Evolutionary conservation across 1,140 invertebrate species (phyloP).

Genomic region (Gonioctena quinquepunctata): DNA sequence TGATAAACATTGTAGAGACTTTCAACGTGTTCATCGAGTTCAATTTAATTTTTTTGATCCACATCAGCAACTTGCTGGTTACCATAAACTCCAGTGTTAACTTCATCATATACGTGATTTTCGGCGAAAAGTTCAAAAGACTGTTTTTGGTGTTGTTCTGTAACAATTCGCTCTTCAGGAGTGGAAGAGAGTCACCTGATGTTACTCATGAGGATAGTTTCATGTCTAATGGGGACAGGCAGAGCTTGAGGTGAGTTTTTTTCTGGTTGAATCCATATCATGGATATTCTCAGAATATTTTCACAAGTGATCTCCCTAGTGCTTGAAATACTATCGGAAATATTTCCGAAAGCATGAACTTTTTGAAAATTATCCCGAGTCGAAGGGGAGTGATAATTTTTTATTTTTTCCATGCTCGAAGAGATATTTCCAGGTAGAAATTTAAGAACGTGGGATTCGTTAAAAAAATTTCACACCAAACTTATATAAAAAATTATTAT

Average conservation of each 20-base stretch:
- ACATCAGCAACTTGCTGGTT: slow-evolving; percentile 87
- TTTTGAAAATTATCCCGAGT: too few species aligned
- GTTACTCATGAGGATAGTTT: slow-evolving; percentile 79
- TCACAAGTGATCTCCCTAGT: too few species aligned
- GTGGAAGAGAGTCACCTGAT: slow-evolving; percentile 70
- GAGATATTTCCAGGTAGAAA: too few species aligned
- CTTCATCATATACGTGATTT: slow-evolving; percentile 96
- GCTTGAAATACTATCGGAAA: too few species aligned
- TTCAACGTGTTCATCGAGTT: slow-evolving; percentile 61
- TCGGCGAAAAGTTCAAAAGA: slow-evolving; percentile 93
- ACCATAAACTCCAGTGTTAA: slow-evolving; percentile 97
- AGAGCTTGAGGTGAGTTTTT: slow-evolving; percentile 36
- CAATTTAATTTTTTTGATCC: slow-evolving; percentile 78
- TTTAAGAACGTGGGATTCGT: too few species aligned
- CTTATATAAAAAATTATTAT: too few species aligned
- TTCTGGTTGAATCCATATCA: too few species aligned
- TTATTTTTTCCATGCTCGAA: too few species aligned
- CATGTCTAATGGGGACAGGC: slow-evolving; percentile 72
- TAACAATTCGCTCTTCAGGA: slow-evolving; percentile 61
- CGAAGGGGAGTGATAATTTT: too few species aligned
- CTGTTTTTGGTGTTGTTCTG: slow-evolving; percentile 88
- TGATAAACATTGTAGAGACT: slow-evolving; percentile 85
- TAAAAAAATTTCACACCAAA: too few species aligned
- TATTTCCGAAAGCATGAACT: too few species aligned
- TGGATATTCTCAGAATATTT: too few species aligned